Conservation (phyloP, 2,888 invertebrate species). For the Blastobasis adustella region DNA sequence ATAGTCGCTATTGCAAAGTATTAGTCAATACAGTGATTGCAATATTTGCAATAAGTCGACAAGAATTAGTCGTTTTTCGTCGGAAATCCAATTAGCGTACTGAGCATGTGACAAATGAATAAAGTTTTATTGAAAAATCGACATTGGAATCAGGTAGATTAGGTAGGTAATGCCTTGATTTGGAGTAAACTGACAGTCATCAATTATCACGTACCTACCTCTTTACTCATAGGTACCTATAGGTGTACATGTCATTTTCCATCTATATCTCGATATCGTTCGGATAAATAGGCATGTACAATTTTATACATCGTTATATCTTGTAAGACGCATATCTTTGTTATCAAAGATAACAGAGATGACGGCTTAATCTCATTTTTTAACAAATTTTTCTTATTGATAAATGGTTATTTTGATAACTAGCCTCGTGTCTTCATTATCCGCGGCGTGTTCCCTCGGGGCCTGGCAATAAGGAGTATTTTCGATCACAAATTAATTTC, state of each 20-base stretch:
- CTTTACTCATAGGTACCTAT: no score
- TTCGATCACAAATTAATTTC: slow-evolving; percentile 23
- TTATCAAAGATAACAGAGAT: slow-evolving; percentile 66
- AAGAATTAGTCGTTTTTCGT: no score
- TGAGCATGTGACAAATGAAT: no score
- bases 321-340: slow-evolving; percentile 46
- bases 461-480: slow-evolving; percentile 29
- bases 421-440: slow-evolving; percentile 7
- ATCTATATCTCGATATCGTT: slow-evolving; percentile 44
- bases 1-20: slow-evolving; percentile 21
- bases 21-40: slow-evolving; percentile 38
- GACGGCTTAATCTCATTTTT: slow-evolving; percentile 69
- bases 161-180: background rate
- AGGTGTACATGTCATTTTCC: slow-evolving; percentile 33
- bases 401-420: slow-evolving; percentile 34
- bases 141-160: no score
- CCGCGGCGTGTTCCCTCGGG: slow-evolving; percentile 12
- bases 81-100: no score
- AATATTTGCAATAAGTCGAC: no score
- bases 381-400: slow-evolving; percentile 63
- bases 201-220: slow-evolving; percentile 4
- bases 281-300: slow-evolving; percentile 43
- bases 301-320: slow-evolving; percentile 52
- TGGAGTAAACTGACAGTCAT: slow-evolving; percentile 1
- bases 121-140: no score